These are phyloP conservation scores for Ceyx cyanopectus DNA, from an alignment of 2,113 vertebrate genomes.

Conservation along the genomic window DNA sequence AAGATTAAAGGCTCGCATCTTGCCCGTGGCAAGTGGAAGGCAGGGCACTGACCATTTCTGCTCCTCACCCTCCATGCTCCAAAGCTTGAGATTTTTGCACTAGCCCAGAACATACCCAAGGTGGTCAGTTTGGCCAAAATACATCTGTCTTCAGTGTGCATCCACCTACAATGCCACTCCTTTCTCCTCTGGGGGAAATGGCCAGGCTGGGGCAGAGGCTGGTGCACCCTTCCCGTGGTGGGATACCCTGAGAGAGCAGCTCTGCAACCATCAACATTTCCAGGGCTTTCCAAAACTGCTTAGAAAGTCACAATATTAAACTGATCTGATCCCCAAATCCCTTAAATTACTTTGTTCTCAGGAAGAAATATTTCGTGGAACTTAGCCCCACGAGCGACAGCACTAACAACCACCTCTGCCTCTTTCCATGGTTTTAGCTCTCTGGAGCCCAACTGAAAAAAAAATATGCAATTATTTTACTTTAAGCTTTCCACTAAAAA, in stretches of 20 bases:
- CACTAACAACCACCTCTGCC: not conserved
- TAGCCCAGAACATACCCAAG: not conserved
- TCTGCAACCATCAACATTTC: not conserved
- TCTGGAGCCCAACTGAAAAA: constrained; percentile 8
- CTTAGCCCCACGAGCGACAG: not conserved
- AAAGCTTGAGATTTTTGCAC: not conserved
- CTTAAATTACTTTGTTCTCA: not conserved
- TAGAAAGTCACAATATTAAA: not conserved
- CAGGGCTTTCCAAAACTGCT: not conserved
- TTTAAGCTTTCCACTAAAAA: not conserved
- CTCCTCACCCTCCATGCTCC: not conserved
- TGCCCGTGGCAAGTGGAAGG: not conserved
- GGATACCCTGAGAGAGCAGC: not conserved
- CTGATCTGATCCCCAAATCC: not conserved
- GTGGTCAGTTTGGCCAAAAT: not conserved
- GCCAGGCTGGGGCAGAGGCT: not conserved
- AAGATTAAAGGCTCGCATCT: not conserved
- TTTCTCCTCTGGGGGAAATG: not conserved
- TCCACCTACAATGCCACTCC: not conserved
- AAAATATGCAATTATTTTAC: not conserved
- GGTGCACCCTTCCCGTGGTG: not conserved
- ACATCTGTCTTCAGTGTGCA: not conserved
- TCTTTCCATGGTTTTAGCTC: not conserved
- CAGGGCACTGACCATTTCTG: not conserved
- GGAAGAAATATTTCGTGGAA: not conserved